Evolutionary conservation across 2,888 invertebrate genomes (phyloP).

Genomic region (Steromphala cineraria): DNA sequence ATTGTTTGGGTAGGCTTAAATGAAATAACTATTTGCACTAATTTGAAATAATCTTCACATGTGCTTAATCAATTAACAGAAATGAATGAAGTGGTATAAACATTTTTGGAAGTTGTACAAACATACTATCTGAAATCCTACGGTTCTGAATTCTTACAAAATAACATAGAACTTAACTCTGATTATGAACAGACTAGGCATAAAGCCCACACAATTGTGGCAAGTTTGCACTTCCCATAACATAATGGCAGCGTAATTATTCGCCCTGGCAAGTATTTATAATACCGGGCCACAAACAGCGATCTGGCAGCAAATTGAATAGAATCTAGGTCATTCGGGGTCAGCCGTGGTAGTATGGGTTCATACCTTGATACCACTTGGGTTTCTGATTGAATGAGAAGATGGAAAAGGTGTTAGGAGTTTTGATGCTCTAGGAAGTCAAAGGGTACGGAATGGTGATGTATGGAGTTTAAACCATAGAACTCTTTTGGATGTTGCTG

Average conservation of each 20-base stretch:
- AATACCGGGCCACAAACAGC: background rate
- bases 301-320: background rate
- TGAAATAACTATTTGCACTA: no score
- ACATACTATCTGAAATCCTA: no score
- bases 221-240: conserved; percentile 5
- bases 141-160: no score
- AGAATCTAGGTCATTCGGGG: background rate
- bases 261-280: background rate
- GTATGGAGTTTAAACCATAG: background rate
- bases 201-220: background rate
- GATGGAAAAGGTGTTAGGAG: background rate
- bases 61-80: no score
- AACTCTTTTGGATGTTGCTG: background rate
- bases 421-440: background rate
- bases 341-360: background rate
- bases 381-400: no score
- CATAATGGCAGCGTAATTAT: background rate
- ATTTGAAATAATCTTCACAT: no score
- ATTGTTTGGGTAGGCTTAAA: no score
- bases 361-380: background rate
- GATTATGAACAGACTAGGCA: no score
- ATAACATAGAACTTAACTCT: no score
- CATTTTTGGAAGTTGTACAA: no score
- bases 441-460: background rate
- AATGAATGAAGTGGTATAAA: no score